phyloP scores from a whole-genome alignment of 1,140 invertebrate species.

The Saccostrea glomerata region DNA sequence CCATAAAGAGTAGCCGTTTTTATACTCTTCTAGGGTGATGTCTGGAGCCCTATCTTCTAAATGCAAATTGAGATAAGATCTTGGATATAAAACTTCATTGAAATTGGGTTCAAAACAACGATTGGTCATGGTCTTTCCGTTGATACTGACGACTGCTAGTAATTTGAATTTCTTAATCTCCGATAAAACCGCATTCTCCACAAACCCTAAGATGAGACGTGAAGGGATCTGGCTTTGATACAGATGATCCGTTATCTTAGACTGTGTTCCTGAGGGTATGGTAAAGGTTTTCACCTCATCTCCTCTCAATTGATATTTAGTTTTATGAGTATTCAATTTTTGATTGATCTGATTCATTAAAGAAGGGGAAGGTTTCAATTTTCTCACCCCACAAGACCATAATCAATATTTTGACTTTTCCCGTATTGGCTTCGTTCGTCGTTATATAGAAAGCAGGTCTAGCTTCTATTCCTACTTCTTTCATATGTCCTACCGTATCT shows the following conservation, averaged over 20 bases:
- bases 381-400: neutral
- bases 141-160: too few relatives aligned
- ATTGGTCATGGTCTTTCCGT: neutral
- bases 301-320: neutral
- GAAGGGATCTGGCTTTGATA: neutral
- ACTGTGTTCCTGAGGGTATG: neutral
- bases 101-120: neutral
- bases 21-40: too few relatives aligned
- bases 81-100: neutral
- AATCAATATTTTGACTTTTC: neutral
- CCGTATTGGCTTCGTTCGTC: neutral
- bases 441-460: neutral
- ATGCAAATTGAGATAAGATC: too few relatives aligned
- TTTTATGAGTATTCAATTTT: neutral
- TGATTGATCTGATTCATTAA: neutral
- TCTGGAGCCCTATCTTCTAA: too few relatives aligned
- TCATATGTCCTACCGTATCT: neutral
- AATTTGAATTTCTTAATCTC: too few relatives aligned
- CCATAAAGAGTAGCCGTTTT: too few relatives aligned
- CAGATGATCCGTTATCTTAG: neutral
- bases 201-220: neutral
- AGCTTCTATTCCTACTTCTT: neutral
- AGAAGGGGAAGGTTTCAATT: neutral
- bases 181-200: neutral
- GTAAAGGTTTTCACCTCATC: neutral